Evolutionary conservation across 2,113 vertebrate species (phyloP).

Genomic region (Neopipo cinnamomea): DNA sequence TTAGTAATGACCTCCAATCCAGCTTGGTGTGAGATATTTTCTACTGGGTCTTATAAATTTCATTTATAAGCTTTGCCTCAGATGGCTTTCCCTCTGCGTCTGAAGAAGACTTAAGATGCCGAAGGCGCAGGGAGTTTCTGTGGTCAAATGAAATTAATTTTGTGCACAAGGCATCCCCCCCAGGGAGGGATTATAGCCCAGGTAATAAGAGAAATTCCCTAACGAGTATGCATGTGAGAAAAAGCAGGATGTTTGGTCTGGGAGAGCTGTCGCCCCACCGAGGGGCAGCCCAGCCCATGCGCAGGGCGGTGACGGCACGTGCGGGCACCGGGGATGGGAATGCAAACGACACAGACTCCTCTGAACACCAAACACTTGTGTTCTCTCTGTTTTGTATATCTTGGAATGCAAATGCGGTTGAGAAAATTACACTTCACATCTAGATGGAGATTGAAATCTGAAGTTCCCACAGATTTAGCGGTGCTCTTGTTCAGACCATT

Average conservation of each 20-base stretch:
- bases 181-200: constrained; percentile 12
- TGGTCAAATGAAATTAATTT: constrained; percentile 27
- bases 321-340: background rate
- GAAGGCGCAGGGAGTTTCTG: constrained; percentile 30
- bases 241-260: background rate
- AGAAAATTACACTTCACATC: background rate
- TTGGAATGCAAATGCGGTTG: background rate
- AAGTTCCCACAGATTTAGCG: constrained; percentile 25
- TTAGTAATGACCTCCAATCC: background rate
- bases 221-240: background rate
- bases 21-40: background rate
- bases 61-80: background rate
- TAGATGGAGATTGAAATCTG: background rate
- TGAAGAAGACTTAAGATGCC: background rate
- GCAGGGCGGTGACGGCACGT: background rate
- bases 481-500: background rate
- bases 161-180: background rate
- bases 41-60: background rate
- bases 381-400: background rate
- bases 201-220: background rate
- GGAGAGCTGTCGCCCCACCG: background rate
- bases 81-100: background rate
- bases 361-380: background rate
- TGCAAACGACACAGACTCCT: background rate
- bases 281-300: background rate